Conservation (phyloP, 1,140 invertebrate genomes). For the Aphidius ervi region DNA sequence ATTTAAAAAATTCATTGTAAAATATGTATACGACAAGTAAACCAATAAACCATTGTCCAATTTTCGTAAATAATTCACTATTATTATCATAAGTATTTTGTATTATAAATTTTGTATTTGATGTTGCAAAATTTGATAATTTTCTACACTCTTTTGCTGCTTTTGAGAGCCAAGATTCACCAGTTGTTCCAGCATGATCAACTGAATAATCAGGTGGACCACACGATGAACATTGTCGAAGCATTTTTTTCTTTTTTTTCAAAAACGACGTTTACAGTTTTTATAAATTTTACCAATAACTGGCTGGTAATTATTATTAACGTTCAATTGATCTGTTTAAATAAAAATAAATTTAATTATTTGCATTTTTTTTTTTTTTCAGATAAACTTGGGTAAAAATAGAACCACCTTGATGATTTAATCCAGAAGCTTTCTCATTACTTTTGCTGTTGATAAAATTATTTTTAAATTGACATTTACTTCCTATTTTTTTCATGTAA, state of each 20-base stretch:
- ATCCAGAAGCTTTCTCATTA: too few relatives aligned
- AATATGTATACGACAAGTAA: slow-evolving; percentile 10
- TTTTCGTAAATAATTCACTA: not conserved
- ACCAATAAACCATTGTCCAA: not conserved
- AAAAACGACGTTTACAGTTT: too few relatives aligned
- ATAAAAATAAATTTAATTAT: too few relatives aligned
- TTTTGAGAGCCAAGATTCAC: not conserved
- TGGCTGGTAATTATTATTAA: too few relatives aligned
- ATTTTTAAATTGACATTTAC: too few relatives aligned
- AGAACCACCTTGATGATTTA: too few relatives aligned
- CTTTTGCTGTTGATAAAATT: too few relatives aligned
- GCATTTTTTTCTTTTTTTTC: not conserved
- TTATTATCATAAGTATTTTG: slow-evolving; percentile 2
- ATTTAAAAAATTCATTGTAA: slow-evolving; percentile 20
- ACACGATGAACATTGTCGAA: slow-evolving; percentile 1
- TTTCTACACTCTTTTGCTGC: not conserved
- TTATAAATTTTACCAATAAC: too few relatives aligned
- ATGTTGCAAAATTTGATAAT: not conserved
- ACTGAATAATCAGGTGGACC: not conserved
- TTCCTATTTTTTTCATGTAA: too few relatives aligned
- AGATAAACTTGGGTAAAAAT: too few relatives aligned
- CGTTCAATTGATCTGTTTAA: too few relatives aligned
- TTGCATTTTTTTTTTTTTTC: too few relatives aligned
- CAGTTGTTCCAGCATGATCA: not conserved
- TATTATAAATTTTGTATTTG: not conserved